A percentile compares a stretch with the other conserved stretches of the same genome.
These are phyloP conservation scores for Drosophila ficusphila DNA, from an alignment of 1,140 invertebrate genomes.

Conservation along the genomic window DNA sequence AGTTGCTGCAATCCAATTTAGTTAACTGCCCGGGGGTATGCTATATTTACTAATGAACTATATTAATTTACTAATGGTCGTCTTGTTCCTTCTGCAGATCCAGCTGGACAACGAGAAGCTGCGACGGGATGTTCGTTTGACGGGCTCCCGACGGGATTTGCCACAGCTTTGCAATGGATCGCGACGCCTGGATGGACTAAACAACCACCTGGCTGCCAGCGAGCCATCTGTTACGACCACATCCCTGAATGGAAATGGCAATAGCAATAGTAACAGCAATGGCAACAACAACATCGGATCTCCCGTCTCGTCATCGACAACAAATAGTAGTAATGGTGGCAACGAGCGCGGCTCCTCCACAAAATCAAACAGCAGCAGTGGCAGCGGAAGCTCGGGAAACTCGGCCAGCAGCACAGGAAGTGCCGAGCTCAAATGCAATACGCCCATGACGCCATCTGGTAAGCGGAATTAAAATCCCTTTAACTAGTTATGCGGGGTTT, in stretches of 20 bases:
- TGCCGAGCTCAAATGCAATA: slow-evolving; percentile 76
- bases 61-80: background rate
- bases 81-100: slow-evolving; percentile 54
- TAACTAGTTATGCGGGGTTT: background rate
- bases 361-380: slow-evolving; percentile 79
- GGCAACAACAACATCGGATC: slow-evolving; percentile 74
- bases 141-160: slow-evolving; percentile 73
- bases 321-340: slow-evolving; percentile 67
- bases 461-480: background rate
- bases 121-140: slow-evolving; percentile 75
- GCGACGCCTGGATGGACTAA: slow-evolving; percentile 71
- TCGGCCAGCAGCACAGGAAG: slow-evolving; percentile 75
- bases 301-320: slow-evolving; percentile 77
- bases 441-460: slow-evolving; percentile 83
- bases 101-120: slow-evolving; percentile 84
- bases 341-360: slow-evolving; percentile 79
- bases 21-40: slow-evolving; percentile 33
- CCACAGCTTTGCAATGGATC: slow-evolving; percentile 74
- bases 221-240: slow-evolving; percentile 45
- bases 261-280: slow-evolving; percentile 34
- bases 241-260: slow-evolving; percentile 48
- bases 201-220: slow-evolving; percentile 52
- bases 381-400: slow-evolving; percentile 75
- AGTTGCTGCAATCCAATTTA: background rate
- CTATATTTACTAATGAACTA: no score